Conservation (phyloP, 2,113 vertebrate genomes). For the Pterocles gutturalis region DNA sequence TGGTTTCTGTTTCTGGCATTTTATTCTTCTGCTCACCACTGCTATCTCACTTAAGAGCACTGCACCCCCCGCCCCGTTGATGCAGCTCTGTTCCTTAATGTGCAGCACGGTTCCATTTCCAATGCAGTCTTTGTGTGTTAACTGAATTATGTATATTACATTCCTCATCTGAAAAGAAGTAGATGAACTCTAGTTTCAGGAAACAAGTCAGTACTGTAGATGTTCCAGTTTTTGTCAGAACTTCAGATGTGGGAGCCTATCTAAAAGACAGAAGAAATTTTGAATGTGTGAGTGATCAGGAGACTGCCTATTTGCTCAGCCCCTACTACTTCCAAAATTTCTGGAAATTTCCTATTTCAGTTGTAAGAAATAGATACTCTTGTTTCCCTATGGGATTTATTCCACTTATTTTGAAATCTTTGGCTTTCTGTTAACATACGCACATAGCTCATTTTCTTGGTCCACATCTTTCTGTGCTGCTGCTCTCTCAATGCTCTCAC, state of each 20-base stretch:
- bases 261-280: not conserved
- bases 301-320: not conserved
- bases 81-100: not conserved
- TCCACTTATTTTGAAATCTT: not conserved
- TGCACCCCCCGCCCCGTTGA: fast-evolving
- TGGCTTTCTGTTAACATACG: not conserved
- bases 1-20: not conserved
- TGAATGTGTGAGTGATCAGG: not conserved
- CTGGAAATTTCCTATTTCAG: not conserved
- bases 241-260: not conserved
- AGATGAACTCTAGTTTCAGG: not conserved
- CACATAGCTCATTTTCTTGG: not conserved
- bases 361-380: not conserved
- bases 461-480: not conserved
- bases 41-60: not conserved
- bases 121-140: not conserved
- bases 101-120: not conserved
- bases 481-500: not conserved
- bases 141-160: not conserved
- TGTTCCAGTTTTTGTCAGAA: not conserved
- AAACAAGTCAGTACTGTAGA: not conserved
- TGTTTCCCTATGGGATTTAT: not conserved
- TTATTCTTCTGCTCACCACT: not conserved
- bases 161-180: not conserved
- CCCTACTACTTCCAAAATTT: not conserved